phyloP scores from a whole-genome alignment of 2,888 invertebrate species.

The Macrosiphum euphorbiae region DNA sequence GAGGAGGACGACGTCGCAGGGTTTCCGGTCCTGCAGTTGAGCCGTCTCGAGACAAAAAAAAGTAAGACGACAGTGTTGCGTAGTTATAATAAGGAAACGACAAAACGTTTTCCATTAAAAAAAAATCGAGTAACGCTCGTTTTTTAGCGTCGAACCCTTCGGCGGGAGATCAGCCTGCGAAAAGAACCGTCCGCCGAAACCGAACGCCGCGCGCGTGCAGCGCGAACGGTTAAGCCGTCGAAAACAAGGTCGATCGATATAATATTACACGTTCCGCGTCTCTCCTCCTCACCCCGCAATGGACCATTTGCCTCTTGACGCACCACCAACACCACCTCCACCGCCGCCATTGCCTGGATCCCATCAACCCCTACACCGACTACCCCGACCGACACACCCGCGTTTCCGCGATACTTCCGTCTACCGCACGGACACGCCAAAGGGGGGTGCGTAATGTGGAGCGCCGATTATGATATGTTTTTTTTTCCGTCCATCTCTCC shows the following conservation, averaged over 20 bases:
- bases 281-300: conserved; percentile 12
- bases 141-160: too few relatives aligned
- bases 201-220: not conserved
- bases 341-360: not conserved
- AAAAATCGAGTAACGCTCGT: not conserved
- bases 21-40: not conserved
- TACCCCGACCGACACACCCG: not conserved
- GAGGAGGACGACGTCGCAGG: not conserved
- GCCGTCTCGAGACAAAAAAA: not conserved
- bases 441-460: not conserved
- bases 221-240: conserved; percentile 31
- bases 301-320: conserved; percentile 55
- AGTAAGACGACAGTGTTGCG: not conserved
- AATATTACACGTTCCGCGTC: not conserved
- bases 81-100: not conserved
- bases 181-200: not conserved
- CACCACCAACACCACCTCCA: not conserved
- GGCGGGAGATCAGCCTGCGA: too few relatives aligned
- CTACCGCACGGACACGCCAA: not conserved
- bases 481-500: not conserved
- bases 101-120: not conserved
- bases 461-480: not conserved
- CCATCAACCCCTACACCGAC: not conserved
- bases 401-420: not conserved
- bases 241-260: conserved; percentile 62